Evolutionary conservation across 2,113 vertebrate species (phyloP), one percentile per base, ranked within the genome.

Genomic region (Rallus limicola): DNA sequence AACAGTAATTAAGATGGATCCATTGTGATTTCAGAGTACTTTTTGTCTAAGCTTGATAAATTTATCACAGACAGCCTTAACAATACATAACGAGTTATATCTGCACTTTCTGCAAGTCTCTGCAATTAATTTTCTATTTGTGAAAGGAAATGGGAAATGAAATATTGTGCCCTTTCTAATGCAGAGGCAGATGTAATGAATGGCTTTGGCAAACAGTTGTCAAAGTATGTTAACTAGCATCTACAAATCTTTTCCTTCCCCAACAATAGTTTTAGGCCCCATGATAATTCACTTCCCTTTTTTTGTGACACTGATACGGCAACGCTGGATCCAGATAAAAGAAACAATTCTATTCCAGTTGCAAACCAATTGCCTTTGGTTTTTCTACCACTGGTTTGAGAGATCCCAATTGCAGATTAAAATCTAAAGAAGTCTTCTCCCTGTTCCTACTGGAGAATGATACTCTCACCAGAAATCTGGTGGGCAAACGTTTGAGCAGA

Each of bases 41-140:
- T 97, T 97, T 96, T 97, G 89, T 97, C 89, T 96, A 90, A 93
- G 83, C 95, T 97, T 94, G 95, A 97, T 97, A 97, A 95, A 97
- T 95, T 92, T 96, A 95, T 97, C 95, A 95, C 68, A 90, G 95
- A 90, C 91, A 93, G 86, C 88, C 88, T 96, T 97, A 97, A 97
- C 97, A 97, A 97, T 96, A 96, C 82, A 95, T 97, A 90, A 92
- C 60, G 55, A 76, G 86, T 95, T 96, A 84, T 93, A 90, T 78
- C 92, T 97, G 82, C 46, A 94, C 86, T 95, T 92, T 96, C 91
- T 95, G 94, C 82, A 94, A 95, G 94, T 93, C 86, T 91, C 11
- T 53, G 81, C 82, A 93, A 97, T 97, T 97, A 97, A 92, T 94
- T 96, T 97, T 93, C 96, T 97, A 92, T 94, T 95, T 95, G 87